These are phyloP conservation scores for Heliconius hortense DNA, from an alignment of 2,888 invertebrate species.

Conservation along the genomic window DNA sequence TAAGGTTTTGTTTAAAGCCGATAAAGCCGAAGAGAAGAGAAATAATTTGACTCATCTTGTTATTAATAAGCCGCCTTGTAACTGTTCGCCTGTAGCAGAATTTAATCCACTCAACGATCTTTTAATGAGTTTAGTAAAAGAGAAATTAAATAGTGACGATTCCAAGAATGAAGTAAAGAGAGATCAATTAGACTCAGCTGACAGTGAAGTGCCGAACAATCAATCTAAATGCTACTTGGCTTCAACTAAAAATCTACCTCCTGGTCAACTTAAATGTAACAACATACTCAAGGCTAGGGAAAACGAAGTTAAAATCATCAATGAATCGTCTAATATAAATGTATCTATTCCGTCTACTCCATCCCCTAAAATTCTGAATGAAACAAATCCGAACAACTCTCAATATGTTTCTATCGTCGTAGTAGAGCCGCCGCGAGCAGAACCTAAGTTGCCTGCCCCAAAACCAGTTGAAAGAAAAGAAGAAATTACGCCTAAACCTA, in stretches of 20 bases:
- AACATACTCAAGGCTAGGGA: constrained; percentile 93
- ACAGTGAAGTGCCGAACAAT: constrained; percentile 86
- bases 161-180: constrained; percentile 84
- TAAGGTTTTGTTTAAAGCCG: constrained; percentile 74
- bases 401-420: constrained; percentile 79
- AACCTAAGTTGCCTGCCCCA: constrained; percentile 64
- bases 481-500: constrained; percentile 78
- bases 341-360: constrained; percentile 73
- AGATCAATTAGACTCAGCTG: constrained; percentile 73
- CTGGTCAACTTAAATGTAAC: constrained; percentile 95
- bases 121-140: constrained; percentile 77
- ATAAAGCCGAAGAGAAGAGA: constrained; percentile 72
- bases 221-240: constrained; percentile 84
- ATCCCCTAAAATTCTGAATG: constrained; percentile 80
- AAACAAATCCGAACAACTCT: constrained; percentile 73
- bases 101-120: constrained; percentile 77
- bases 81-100: constrained; percentile 73
- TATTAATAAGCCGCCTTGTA: constrained; percentile 72
- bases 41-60: constrained; percentile 71
- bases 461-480: constrained; percentile 79
- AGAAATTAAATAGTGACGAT: constrained; percentile 83
- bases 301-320: constrained; percentile 74
- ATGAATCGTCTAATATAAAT: constrained; percentile 72
- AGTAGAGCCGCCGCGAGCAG: constrained; percentile 70
- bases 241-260: constrained; percentile 88